Base-by-base conservation (phyloP, 2,888 invertebrate species). In the Sinodicranocentrus sp. region DNA sequence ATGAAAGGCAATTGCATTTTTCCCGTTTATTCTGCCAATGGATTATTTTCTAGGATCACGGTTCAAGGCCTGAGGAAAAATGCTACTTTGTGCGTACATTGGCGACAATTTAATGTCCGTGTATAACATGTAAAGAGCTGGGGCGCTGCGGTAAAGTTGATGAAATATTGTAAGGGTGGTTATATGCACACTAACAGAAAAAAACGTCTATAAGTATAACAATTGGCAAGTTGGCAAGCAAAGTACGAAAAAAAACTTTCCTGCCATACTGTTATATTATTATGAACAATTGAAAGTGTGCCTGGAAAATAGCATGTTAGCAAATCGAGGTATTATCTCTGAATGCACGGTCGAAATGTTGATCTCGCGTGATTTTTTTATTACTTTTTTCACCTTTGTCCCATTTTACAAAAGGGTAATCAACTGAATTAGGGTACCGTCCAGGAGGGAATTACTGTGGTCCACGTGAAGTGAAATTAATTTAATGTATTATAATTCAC, bases 311-410 rank as follows among this genome's bases (percentile, higher is more conserved):
- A 23, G 59, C 19, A 25, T 59, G 59, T 26, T 33, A 61, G 6
- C 15, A 44, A 44, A 67, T 8, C 15, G 44, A 67, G 67, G 67
- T 17, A 44, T 67, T 67, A 67, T 67, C 67, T 59, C 59, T 67
- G 23, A 10, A 43, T 61, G 25, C 28, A 33, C 33, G 23, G 26
- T 28, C 68, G 79, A 84, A 86, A 85, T 86, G 84, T 80, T 85
- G 86, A 85, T 86, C 84, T 86, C 85, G 86, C 86, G 86, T 86
- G 86, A 86, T 86, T 85, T 85, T 86, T 86, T 85, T 86, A 85
- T 85, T 83, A 78, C 84, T 76, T 83, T 84, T 73, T 65, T 83
- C 79, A 84, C 82, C 85, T 82, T 72, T 82, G 82, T 75, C 80
- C 85, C 83, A 77, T 54, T 77, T 77, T 68, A 57, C 39, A 77